Conservation (phyloP, 2,888 invertebrate genomes). For the Heliconius cydno region DNA sequence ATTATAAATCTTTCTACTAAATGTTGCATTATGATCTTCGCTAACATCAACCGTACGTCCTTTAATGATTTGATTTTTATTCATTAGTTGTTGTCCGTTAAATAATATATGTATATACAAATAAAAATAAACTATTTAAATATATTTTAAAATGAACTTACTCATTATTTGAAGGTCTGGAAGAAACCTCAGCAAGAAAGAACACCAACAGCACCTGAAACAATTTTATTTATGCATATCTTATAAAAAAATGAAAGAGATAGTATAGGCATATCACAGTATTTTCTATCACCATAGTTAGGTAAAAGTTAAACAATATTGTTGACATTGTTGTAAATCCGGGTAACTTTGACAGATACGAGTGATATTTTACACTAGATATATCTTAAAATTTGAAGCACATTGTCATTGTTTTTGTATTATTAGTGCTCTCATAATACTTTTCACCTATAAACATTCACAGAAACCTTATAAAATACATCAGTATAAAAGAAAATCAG, state of each 20-base stretch:
- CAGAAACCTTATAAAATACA: no score
- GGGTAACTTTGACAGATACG: no score
- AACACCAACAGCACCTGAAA: constrained; percentile 67
- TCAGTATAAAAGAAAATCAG: no score
- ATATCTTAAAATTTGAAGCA: no score
- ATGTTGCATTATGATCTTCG: not conserved
- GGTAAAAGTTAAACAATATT: no score
- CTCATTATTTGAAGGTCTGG: constrained; percentile 68
- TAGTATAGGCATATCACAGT: not conserved
- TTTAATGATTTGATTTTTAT: not conserved
- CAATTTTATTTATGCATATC: not conserved
- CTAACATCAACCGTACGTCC: not conserved
- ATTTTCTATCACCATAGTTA: no score
- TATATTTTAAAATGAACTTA: constrained; percentile 54
- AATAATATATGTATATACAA: constrained; percentile 26
- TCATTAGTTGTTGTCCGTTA: not conserved
- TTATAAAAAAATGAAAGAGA: not conserved
- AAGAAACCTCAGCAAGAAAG: constrained; percentile 58
- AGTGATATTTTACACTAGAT: no score
- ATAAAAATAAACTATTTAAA: not conserved
- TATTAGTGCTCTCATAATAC: no score
- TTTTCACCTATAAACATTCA: no score
- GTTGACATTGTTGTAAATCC: no score
- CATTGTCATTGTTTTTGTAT: no score
- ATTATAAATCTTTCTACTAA: not conserved